Evolutionary conservation across 2,113 vertebrate species (phyloP), one percentile per base, ranked within the genome.

Genomic region (Rhizomys pruinosus): DNA sequence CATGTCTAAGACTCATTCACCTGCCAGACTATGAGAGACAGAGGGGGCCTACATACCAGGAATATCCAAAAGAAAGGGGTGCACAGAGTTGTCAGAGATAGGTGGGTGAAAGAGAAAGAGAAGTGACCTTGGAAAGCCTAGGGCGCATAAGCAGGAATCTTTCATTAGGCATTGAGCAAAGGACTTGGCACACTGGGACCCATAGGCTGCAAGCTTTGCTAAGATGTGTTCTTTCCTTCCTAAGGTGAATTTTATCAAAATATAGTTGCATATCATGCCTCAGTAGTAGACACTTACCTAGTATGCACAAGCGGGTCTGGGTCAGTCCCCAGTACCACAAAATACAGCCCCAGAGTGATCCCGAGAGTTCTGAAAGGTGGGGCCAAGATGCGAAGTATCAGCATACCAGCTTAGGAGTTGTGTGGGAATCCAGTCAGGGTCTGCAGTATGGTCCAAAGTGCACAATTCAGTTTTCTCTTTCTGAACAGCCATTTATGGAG

Each of bases 401-500:
- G 20, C 22, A n/a, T 22, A 22, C 25, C 69, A n/a, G n/a, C 34
- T 57, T 29, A 80, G 64, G 3, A 68, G 80, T 47, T 44, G 5
- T 39, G 0, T 17, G 27, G 52, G 84, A 19, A 55, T 25, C n/a
- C n/a, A n/a, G n/a, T n/a, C 34, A 63, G 55, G 47, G 4, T 27
- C 2, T 37, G 47, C n/a, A 7, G 44, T 0, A n/a, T n/a, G 6
- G 2, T 29, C 42, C 84, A 22, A 37, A 77, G 19, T 23, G 5
- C 23, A 2, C 6, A 32, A 32, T 57, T 25, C 6, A 64, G 47
- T 52, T 64, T n/a, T 87, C n/a, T 93, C 44, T 92, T 80, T 47
- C 76, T 73, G 10, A 3, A 94, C 91, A 98, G 98, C 97, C 97
- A 1, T 98, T 97, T 82, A 37, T 29, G 23, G 96, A 97, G 25